These are phyloP conservation scores for Calidris pygmaea DNA, from an alignment of 2,113 vertebrate genomes.

Conservation along the genomic window DNA sequence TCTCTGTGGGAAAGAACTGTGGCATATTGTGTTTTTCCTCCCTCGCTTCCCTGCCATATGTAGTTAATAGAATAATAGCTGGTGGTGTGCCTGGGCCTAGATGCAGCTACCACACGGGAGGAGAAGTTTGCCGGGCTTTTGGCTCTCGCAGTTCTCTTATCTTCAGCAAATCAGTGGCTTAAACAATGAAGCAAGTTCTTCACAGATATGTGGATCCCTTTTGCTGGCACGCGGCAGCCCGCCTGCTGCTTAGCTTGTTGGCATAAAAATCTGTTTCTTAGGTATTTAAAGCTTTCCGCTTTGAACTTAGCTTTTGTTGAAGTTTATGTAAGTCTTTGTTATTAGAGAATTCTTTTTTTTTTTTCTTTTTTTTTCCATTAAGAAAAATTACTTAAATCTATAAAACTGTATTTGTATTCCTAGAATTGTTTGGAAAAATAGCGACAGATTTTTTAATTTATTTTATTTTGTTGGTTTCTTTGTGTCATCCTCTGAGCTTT, in stretches of 20 bases:
- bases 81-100: background rate
- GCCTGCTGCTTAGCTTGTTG: background rate
- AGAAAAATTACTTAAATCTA: background rate
- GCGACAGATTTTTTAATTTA: background rate
- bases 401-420: constrained; percentile 10
- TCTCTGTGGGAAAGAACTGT: background rate
- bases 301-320: background rate
- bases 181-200: background rate
- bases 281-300: background rate
- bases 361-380: background rate
- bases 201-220: background rate
- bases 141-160: background rate
- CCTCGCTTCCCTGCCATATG: constrained; percentile 18
- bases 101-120: background rate
- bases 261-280: background rate
- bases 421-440: constrained; percentile 34
- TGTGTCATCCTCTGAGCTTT: constrained; percentile 53
- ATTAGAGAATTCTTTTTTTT: background rate
- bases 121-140: background rate
- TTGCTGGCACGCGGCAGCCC: background rate
- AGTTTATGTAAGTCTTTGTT: background rate
- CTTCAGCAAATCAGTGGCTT: background rate
- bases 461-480: constrained; percentile 3
- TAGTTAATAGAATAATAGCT: background rate
- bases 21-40: background rate